Evolutionary conservation across 2,113 vertebrate species (phyloP).

Genomic region (Apaloderma vittatum): DNA sequence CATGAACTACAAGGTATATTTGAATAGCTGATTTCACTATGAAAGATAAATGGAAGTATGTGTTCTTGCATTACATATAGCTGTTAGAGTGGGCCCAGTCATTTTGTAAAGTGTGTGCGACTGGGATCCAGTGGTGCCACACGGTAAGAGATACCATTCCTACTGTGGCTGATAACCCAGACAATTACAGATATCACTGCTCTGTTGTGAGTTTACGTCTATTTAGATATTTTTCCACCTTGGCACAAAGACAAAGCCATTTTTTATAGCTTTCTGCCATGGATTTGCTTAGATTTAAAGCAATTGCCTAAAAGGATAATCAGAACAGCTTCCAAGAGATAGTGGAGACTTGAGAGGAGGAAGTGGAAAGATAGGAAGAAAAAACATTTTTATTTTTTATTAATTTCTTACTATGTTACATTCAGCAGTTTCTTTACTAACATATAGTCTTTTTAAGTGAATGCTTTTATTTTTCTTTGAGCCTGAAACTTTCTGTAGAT

Average conservation of each 20-base stretch:
- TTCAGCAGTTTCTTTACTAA: background rate
- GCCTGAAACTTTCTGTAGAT: background rate
- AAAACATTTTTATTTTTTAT: background rate
- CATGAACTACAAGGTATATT: background rate
- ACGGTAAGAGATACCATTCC: background rate
- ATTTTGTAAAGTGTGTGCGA: background rate
- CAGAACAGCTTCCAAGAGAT: background rate
- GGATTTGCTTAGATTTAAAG: background rate
- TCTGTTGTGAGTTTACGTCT: background rate
- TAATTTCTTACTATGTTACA: background rate
- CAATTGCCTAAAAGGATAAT: background rate
- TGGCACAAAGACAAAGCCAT: background rate
- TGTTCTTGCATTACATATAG: too few species aligned
- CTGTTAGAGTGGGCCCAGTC: background rate
- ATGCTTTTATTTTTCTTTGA: background rate
- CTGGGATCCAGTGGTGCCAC: background rate
- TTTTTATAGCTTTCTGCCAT: background rate
- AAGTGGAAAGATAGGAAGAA: background rate
- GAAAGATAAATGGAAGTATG: background rate
- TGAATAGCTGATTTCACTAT: background rate
- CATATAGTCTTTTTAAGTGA: background rate
- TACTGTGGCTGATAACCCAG: background rate
- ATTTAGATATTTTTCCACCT: background rate
- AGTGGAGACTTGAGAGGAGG: background rate
- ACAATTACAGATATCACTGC: background rate